Evolutionary conservation across 2,113 vertebrate species (phyloP).

Genomic region (Ramphastos sulfuratus): DNA sequence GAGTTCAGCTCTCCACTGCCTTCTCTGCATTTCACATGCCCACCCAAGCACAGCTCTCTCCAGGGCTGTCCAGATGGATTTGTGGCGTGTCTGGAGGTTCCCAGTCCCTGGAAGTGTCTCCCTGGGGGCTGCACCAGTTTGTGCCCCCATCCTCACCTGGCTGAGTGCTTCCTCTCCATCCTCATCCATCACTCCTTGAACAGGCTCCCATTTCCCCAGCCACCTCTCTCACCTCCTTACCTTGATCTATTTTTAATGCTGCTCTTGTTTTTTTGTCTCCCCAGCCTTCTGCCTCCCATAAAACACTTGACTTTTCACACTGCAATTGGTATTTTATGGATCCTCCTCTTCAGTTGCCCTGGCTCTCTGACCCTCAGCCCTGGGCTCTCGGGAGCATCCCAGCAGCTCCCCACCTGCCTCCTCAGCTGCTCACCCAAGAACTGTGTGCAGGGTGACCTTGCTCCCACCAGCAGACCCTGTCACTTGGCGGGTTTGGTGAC

Average conservation of each 20-base stretch:
- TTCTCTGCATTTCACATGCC: accelerated
- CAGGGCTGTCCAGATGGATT: accelerated
- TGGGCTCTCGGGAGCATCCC: neutral
- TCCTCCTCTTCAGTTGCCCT: neutral
- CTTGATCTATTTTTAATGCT: neutral
- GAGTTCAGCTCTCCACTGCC: neutral
- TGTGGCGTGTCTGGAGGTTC: neutral
- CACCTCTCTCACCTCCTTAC: neutral
- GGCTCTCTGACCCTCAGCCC: accelerated
- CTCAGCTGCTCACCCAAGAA: neutral
- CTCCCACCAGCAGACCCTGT: neutral
- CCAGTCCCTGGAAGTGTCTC: accelerated
- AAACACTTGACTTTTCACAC: neutral
- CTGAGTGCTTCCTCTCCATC: neutral
- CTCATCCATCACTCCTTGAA: neutral
- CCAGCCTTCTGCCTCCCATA: neutral
- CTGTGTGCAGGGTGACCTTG: accelerated
- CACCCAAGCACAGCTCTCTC: accelerated
- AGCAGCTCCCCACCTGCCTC: neutral
- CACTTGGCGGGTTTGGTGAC: neutral
- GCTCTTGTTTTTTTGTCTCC: neutral
- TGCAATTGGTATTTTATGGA: neutral
- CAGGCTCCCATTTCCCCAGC: neutral
- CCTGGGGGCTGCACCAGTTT: neutral
- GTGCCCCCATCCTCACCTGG: neutral